Base-by-base conservation (phyloP, 2,113 vertebrate genomes). In the Alces alces region DNA sequence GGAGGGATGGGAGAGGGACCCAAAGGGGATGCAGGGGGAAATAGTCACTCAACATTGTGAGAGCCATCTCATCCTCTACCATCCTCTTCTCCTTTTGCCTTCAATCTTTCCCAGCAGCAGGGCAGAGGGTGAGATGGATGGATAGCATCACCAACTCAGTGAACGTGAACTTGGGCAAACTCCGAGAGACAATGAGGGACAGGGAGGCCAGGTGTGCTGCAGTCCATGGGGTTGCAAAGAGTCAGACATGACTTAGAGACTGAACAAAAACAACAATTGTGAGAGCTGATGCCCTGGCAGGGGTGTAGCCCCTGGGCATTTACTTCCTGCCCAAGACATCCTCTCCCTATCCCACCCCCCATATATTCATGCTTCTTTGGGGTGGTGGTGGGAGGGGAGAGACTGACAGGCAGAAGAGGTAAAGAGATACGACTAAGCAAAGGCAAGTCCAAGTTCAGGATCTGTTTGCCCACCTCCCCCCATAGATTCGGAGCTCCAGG, bases 311-410 rank as follows among this genome's bases (percentile, higher is more conserved):
- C 3, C 23, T 91, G 43, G 15, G 6, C 50, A 54, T 58, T 79
- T 57, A 27, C 33, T 78, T 85, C 19, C 13, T 78, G 4, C 50
- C 21, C 36, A 27, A 58, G 55, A 10, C 11, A 39, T 3, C 2
- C 3, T 15, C 1, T 64, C 15, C 8, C 7, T 7, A 11, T 3
- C 6, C 23, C 6, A 13, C 12, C 7, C 17, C 4, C 16, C 33
- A 15, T 12, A 16, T 7, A 2, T 3, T 64, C 36, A 50, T 36
- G 52, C 10, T 79, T 45, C 11, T 13, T 43, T 73, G 19, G 19
- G 19, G 3, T 19, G 3, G 11, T 27, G n/a, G 1, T 11, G 23
- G 12, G 28, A 21, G 3, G 2, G 50, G 50, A 54, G 27, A 79
- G 28, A 58, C 33, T 19, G n/a, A 61, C 21, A 54, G 17, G 8